Percentiles rank a stretch among this genome's conserved stretches.
These are phyloP conservation scores for Calliphora vicina DNA, from an alignment of 1,140 invertebrate species.

Conservation along the genomic window DNA sequence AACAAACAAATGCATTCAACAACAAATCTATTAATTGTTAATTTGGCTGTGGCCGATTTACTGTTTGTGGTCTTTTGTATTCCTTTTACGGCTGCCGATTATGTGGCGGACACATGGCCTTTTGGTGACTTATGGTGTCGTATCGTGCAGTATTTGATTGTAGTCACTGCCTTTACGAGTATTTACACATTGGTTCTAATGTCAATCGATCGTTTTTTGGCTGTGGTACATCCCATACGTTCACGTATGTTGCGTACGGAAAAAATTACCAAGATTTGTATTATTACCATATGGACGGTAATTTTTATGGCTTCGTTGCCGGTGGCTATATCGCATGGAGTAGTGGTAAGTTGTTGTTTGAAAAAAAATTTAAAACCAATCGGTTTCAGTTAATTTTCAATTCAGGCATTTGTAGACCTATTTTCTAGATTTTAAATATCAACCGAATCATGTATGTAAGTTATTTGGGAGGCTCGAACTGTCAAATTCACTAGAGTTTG, in stretches of 20 bases:
- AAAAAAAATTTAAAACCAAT: no score
- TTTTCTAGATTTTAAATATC: no score
- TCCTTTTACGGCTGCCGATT: slow-evolving; percentile 88
- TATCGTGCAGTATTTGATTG: slow-evolving; percentile 77
- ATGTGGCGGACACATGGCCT: slow-evolving; percentile 85
- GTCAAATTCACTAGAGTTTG: no score
- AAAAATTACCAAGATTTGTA: slow-evolving; percentile 79
- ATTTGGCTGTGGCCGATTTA: slow-evolving; percentile 87
- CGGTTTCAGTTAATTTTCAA: no score
- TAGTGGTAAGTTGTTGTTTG: slow-evolving; percentile 62
- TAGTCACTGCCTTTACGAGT: slow-evolving; percentile 91
- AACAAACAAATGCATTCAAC: slow-evolving; percentile 92
- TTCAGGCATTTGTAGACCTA: no score
- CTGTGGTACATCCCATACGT: slow-evolving; percentile 91
- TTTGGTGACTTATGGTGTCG: slow-evolving; percentile 91
- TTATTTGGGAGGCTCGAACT: no score
- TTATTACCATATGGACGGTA: slow-evolving; percentile 81
- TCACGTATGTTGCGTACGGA: slow-evolving; percentile 84
- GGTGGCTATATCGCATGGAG: slow-evolving; percentile 78
- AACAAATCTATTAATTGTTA: slow-evolving; percentile 91
- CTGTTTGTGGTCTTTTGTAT: slow-evolving; percentile 96
- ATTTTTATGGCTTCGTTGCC: slow-evolving; percentile 79
- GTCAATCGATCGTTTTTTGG: slow-evolving; percentile 93
- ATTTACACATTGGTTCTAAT: slow-evolving; percentile 96
- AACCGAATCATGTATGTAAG: no score